Base-by-base conservation (phyloP, 2,888 invertebrate species). In the Acleris literana region DNA sequence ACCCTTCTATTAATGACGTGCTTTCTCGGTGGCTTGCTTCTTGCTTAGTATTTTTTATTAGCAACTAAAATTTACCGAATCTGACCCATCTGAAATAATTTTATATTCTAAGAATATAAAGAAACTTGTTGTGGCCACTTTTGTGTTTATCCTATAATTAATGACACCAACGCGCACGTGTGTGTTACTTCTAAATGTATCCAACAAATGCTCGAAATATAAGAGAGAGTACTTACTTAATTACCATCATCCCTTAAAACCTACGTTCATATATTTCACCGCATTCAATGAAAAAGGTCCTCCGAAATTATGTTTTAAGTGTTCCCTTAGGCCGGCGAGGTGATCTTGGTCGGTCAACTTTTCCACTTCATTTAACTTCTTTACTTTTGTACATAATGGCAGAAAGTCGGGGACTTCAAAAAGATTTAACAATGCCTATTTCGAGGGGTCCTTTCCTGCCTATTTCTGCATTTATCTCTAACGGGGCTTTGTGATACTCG, bases 351-450 rank as follows among this genome's bases (percentile, higher is more conserved):
- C 79, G 87, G 89, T 86, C 87, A 90, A 91, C 88, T 91, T 91
- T 89, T 87, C 88, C 86, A 89, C 90, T 92, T 92, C 90, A 91
- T 91, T 92, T 90, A 90, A 91, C 88, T 92, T 91, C 85, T 84
- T 82, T 86, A 84, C 89, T 91, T 88, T 86, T 85, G 87, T 87
- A 87, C 87, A 83, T 87, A 89, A 92, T 88, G 88, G 86, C 83
- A 79, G 80, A 88, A 91, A 90, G 88, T 92, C 90, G 76, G 83
- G 72, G 79, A 86, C 84, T 88, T 87, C 82, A 84, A 85, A 85
- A 91, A 91, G 90, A 90, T 90, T 90, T 91, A 90, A 91, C 91
- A 91, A 90, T 89, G 88, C 88, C 88, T 88, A 87, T 90, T 90
- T 87, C 84, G 86, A 86, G 85, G 84, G 87, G 86, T 80, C 83